Base-by-base conservation (phyloP, 2,113 vertebrate species). In the Brachypteracias leptosomus region DNA sequence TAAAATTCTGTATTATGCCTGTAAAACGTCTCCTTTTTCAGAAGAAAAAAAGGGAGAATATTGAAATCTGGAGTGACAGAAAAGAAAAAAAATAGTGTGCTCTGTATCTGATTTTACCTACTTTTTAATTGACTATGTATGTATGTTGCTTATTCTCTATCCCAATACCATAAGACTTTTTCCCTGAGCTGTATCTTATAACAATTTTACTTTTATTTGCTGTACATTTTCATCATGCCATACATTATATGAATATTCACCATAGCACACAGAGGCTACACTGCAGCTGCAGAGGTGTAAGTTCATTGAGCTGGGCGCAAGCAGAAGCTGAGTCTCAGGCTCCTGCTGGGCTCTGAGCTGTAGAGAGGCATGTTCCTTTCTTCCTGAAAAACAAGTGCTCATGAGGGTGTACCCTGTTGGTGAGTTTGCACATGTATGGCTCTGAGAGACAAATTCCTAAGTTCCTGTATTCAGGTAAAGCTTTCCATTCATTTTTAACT, bases 301-400 rank as follows among this genome's bases (percentile, higher is more conserved):
- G 20, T 21, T 40, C 4, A 0, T 33, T 11, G 9, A 61, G 54
- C 9, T 72, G 25, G 36, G 26, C 67, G 49, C 0, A 2, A 42
- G 12, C 31, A 91, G 36, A 71, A 82, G 47, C 13, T 18, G 78
- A 61, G 10, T 29, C 6, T 79, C 24, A 29, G 61, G 10, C 26
- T 89, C 10, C 10, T 5, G 0, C 6, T 16, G 17, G 58, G 24
- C 31, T 58, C 31, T 67, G 36, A 79, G 67, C 20, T 79, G 62
- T 57, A 66, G 33, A 47, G 46, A 17, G 46, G n/a, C 0, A 3
- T 4, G 2, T 15, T 71, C 13, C 13, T 74, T 33, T 63, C 61
- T 47, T 57, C 47, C 16, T 52, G 36, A 78, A 73, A 65, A 51
- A 20, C 21, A 11, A 54, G 26, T 8, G 3, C 6, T 72, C 4